A percentile compares a stretch with the other conserved stretches of the same genome.
phyloP scores from a whole-genome alignment of 2,113 vertebrate genomes.

The Scopus umbretta region DNA sequence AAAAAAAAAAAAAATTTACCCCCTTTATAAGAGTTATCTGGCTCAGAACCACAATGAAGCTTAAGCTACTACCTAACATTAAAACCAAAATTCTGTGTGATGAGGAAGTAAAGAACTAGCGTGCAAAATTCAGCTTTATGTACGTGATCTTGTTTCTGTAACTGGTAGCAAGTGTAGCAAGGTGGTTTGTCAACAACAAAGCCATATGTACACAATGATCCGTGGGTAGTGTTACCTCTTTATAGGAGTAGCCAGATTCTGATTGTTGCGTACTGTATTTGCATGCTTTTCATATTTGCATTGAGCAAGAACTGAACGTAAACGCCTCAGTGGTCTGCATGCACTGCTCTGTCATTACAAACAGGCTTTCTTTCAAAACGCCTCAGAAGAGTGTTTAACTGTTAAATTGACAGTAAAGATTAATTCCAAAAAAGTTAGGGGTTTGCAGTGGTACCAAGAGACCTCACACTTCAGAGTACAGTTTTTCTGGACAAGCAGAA shows the following conservation, averaged over 20 bases:
- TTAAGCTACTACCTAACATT: not conserved
- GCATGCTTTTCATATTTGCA: not conserved
- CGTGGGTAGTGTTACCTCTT: not conserved
- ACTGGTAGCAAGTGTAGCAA: not conserved
- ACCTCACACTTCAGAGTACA: not conserved
- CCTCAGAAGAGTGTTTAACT: not conserved
- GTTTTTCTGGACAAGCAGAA: not conserved
- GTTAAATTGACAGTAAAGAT: not conserved
- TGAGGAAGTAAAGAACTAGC: not conserved
- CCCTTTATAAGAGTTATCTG: not conserved
- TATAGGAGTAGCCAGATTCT: not conserved
- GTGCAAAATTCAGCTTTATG: not conserved
- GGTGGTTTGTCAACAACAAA: not conserved
- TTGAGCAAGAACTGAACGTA: not conserved
- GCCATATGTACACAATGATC: not conserved
- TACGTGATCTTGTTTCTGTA: not conserved
- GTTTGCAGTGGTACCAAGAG: not conserved
- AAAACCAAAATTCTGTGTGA: not conserved
- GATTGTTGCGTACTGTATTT: not conserved
- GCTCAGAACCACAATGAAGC: not conserved
- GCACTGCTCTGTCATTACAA: not conserved
- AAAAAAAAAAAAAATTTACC: too few species aligned
- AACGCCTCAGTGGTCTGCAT: accelerated
- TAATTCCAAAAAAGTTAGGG: not conserved
- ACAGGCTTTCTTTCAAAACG: not conserved